Evolutionary conservation across 2,888 invertebrate species (phyloP).

Genomic region (Mesorhabditis sp.): DNA sequence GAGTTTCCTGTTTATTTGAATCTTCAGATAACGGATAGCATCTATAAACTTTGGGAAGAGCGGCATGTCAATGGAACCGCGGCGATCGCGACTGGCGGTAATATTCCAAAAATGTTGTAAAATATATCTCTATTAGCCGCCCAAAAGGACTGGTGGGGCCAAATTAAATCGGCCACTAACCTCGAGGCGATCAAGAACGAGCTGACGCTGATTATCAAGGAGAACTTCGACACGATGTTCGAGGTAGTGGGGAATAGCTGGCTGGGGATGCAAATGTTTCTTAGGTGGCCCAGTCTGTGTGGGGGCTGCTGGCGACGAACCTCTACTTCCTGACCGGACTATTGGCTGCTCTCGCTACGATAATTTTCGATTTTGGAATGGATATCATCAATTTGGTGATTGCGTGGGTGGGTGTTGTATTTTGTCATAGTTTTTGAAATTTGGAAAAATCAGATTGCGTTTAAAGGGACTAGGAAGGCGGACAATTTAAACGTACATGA

Average conservation of each 20-base stretch:
- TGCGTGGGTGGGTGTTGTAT: slow-evolving; percentile 34
- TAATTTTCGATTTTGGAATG: slow-evolving; percentile 55
- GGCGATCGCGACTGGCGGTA: too few species aligned
- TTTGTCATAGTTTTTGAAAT: too few species aligned
- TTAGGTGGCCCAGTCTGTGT: slow-evolving; percentile 53
- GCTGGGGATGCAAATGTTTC: slow-evolving; percentile 7
- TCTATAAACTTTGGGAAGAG: too few species aligned
- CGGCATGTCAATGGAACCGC: too few species aligned
- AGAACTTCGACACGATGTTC: slow-evolving; percentile 57
- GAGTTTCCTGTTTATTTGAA: neutral
- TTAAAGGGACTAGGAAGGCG: neutral
- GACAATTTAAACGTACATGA: neutral
- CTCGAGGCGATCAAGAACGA: slow-evolving; percentile 51
- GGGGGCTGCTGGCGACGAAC: slow-evolving; percentile 48
- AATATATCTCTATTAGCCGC: slow-evolving; percentile 9
- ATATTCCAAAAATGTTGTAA: slow-evolving; percentile 9
- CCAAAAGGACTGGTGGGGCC: slow-evolving; percentile 38
- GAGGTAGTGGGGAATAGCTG: slow-evolving; percentile 27
- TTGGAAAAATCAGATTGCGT: too few species aligned
- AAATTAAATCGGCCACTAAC: slow-evolving; percentile 50
- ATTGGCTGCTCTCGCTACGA: slow-evolving; percentile 41
- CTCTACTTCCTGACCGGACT: slow-evolving; percentile 46
- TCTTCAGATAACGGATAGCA: neutral
- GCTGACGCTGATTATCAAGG: slow-evolving; percentile 49
- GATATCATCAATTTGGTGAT: slow-evolving; percentile 56